Evolutionary conservation across 2,888 invertebrate genomes (phyloP).

Genomic region (Apamea crenata): DNA sequence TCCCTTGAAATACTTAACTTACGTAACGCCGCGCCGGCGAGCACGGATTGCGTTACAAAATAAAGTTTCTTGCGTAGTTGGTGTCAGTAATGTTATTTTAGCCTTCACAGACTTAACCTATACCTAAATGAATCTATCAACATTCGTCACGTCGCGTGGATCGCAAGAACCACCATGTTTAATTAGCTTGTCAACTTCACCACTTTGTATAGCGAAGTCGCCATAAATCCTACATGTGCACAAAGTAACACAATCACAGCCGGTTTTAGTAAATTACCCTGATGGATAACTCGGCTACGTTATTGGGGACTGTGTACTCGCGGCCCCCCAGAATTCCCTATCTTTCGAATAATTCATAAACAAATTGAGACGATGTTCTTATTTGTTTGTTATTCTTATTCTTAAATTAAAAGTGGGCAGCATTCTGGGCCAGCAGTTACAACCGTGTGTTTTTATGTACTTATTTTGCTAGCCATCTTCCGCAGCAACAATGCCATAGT

Average conservation of each 20-base stretch:
- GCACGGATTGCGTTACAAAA: background rate
- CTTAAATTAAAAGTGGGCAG: background rate
- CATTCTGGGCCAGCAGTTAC: background rate
- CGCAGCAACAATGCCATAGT: background rate
- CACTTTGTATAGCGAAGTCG: background rate
- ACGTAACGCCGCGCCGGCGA: too few relatives aligned
- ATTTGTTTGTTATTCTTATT: too few relatives aligned
- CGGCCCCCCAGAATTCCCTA: too few relatives aligned
- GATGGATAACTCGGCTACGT: too few relatives aligned
- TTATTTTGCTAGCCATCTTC: background rate
- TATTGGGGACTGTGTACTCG: too few relatives aligned
- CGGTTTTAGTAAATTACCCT: too few relatives aligned
- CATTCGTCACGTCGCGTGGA: too few relatives aligned
- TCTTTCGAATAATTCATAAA: too few relatives aligned
- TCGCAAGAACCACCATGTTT: background rate
- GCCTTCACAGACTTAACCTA: background rate
- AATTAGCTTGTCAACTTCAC: background rate
- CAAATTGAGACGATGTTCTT: too few relatives aligned
- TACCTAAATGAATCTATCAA: background rate
- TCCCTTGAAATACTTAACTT: background rate
- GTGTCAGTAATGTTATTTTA: too few relatives aligned
- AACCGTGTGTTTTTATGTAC: background rate
- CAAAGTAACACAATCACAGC: too few relatives aligned
- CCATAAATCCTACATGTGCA: background rate
- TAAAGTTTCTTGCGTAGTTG: background rate